Evolutionary conservation across 2,888 invertebrate species (phyloP), one percentile per base, ranked within the genome.

Genomic region (Drosophila pegasa): DNA sequence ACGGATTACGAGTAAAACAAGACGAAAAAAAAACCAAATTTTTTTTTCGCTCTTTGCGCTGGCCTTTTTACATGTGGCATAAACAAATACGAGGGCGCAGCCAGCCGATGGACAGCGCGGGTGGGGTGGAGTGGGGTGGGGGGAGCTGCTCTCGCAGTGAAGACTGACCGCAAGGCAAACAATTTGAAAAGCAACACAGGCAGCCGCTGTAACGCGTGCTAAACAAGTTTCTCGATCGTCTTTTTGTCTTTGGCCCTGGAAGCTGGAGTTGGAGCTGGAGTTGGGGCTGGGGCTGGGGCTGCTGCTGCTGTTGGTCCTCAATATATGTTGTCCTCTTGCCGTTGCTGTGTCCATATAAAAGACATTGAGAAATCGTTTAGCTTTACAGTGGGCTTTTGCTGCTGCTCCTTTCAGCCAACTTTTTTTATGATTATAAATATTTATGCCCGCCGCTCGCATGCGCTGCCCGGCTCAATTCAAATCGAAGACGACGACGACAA

Each of bases 181-280:
- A 72, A 80, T 83, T 83, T 74, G 84, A 88, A 81, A 81, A 88
- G 65, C 84, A 87, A 90, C 74, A 88, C 90, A 84, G 88, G 90
- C 89, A 88, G 88, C 90, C 79, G 87, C 75, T 80, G 89, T 77
- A 90, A 88, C 88, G 90, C 90, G 88, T 90, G 90, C 88, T 90
- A 90, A 88, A 90, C 88, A 88, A 88, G 88, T 88, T 84, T 85
- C 67, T 78, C 60, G 84, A 77, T 79, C 80, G 78, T 80, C 76
- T 82, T 74, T 64, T 75, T 84, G 60, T 69, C 65, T 69, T 41
- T 31, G 27, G 52, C 25, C 37, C 35, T 51, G 37, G 27, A 7
- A 25, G 37, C 16, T 16, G 51, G 25, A 25, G 22, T 37, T 37
- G 51, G 37, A 25, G 16, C 25, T 51, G 35, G 1, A 37, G 37